A percentile compares a stretch with the other conserved stretches of the same genome.
Evolutionary conservation across 2,113 vertebrate species (phyloP).

Genomic region (Phoenicopterus ruber): DNA sequence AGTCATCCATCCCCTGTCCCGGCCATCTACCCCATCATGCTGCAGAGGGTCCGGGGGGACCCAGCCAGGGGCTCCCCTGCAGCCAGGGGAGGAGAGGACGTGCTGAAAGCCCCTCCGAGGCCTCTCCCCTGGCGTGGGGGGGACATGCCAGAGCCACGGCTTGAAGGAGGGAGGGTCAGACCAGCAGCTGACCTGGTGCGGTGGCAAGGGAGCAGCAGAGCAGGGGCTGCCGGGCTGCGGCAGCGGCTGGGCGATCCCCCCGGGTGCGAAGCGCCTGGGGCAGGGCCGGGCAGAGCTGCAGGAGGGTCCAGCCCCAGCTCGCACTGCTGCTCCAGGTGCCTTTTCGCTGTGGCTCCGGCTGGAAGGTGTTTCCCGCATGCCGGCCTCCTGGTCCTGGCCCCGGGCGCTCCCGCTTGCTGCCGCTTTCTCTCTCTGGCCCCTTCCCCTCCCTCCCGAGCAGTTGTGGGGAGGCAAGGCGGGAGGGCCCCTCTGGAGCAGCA

Average conservation of each 20-base stretch:
- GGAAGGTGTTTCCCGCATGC: background rate
- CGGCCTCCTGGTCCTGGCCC: background rate
- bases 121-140: fast-evolving
- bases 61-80: background rate
- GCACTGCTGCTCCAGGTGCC: background rate
- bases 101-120: fast-evolving
- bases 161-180: background rate
- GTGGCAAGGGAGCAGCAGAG: background rate
- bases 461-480: background rate
- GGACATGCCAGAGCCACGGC: fast-evolving
- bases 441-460: background rate
- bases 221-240: background rate
- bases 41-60: background rate
- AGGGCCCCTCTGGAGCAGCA: background rate
- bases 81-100: background rate
- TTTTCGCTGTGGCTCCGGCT: background rate
- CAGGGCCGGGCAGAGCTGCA: background rate
- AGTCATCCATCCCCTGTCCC: background rate
- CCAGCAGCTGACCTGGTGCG: fast-evolving
- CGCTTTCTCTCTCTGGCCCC: background rate
- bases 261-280: background rate
- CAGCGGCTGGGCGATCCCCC: background rate
- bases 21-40: background rate
- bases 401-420: background rate
- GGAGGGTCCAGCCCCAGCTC: background rate